phyloP scores from a whole-genome alignment of 2,113 vertebrate genomes.

The Ictidomys tridecemlineatus region DNA sequence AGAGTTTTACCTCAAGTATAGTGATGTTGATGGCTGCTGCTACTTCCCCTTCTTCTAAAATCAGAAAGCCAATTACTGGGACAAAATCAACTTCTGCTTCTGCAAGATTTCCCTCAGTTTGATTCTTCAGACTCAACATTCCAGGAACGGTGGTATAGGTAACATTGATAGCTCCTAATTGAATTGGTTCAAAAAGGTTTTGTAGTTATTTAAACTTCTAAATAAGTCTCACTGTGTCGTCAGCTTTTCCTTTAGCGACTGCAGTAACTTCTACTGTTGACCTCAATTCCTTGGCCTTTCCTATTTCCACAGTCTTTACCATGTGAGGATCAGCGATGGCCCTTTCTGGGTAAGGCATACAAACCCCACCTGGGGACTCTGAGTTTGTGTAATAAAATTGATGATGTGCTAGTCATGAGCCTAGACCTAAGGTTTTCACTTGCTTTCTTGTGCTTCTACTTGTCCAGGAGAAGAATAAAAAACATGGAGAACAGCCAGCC shows the following conservation, averaged over 20 bases:
- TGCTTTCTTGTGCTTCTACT: neutral
- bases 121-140: conserved; percentile 87
- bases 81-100: conserved; percentile 94
- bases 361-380: neutral
- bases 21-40: conserved; percentile 92
- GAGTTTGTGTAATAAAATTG: neutral
- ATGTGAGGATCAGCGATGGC: neutral
- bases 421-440: neutral
- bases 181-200: conserved; percentile 26
- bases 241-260: neutral
- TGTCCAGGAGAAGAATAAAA: neutral
- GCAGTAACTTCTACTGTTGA: neutral
- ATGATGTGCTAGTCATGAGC: neutral
- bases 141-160: conserved; percentile 93
- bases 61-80: conserved; percentile 88
- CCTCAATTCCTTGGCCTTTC: neutral
- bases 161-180: conserved; percentile 94
- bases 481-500: neutral
- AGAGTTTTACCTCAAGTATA: conserved; percentile 93
- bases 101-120: conserved; percentile 90
- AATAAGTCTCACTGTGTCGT: neutral
- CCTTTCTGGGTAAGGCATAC: neutral
- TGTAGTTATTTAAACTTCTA: neutral
- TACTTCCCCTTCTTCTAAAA: conserved; percentile 94
- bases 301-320: neutral